These are phyloP conservation scores for Coenobita brevimanus DNA, from an alignment of 1,140 invertebrate species.

Conservation along the genomic window DNA sequence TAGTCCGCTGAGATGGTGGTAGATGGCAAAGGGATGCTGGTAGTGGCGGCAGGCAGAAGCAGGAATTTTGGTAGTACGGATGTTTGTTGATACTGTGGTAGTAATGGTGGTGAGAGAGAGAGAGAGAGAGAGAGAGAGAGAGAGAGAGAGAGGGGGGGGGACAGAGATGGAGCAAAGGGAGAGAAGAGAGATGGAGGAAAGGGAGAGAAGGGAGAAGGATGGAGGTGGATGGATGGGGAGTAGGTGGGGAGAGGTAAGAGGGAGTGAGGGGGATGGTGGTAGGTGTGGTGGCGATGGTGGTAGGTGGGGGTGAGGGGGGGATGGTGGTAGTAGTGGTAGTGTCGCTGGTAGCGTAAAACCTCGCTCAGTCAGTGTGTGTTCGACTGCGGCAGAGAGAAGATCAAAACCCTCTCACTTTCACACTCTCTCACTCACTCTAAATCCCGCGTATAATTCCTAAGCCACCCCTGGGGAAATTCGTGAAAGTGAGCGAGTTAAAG, in stretches of 20 bases:
- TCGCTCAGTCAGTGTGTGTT: neutral
- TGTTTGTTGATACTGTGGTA: too few relatives aligned
- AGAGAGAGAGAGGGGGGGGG: constrained; percentile 22
- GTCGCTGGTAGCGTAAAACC: neutral
- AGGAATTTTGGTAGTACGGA: neutral
- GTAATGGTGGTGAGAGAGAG: neutral
- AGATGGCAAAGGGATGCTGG: too few relatives aligned
- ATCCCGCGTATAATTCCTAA: too few relatives aligned
- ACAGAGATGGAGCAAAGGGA: neutral
- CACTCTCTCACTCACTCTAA: too few relatives aligned
- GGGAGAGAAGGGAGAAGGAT: neutral
- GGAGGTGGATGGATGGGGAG: neutral
- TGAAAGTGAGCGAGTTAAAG: too few relatives aligned
- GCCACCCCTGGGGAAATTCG: too few relatives aligned
- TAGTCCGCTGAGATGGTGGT: neutral
- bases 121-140: constrained; percentile 43
- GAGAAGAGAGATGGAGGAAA: neutral
- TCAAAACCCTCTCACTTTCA: too few relatives aligned
- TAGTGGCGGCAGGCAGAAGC: too few relatives aligned
- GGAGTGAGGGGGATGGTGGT: neutral
- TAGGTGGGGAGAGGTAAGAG: neutral
- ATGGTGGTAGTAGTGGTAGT: neutral
- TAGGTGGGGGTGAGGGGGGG: neutral
- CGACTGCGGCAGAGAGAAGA: neutral
- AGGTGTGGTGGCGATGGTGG: neutral